phyloP scores from a whole-genome alignment of 2,797 vertebrate species.

The Sylvilagus floridanus region DNA sequence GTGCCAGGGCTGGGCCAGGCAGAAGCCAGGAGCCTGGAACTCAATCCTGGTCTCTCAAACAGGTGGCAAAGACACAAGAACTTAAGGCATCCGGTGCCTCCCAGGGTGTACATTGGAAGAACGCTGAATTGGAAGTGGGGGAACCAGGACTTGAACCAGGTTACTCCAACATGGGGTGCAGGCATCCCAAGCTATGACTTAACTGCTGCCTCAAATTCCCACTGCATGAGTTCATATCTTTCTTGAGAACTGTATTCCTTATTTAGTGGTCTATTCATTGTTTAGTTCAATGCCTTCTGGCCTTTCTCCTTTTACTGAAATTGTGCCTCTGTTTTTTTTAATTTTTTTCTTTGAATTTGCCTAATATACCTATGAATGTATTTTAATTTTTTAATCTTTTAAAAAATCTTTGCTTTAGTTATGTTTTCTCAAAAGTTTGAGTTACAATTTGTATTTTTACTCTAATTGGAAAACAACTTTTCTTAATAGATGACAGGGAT shows the following conservation, averaged over 20 bases:
- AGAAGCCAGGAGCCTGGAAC: no score
- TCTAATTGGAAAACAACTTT: neutral
- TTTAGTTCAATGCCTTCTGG: neutral
- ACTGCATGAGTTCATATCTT: neutral
- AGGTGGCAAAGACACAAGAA: no score
- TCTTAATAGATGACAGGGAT: neutral
- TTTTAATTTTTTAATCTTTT: conserved; percentile 33
- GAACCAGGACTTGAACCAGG: no score
- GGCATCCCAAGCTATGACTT: no score
- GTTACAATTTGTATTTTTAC: neutral
- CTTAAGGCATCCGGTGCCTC: no score
- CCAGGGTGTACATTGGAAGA: no score
- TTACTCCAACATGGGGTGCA: no score
- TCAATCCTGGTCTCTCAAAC: no score
- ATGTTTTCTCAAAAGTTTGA: neutral
- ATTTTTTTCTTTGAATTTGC: neutral
- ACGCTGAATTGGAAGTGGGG: no score
- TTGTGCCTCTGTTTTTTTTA: neutral
- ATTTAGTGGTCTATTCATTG: neutral
- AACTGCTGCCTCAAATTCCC: no score
- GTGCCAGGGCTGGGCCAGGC: no score
- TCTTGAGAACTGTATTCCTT: neutral
- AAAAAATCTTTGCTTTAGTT: neutral
- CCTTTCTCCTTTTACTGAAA: neutral
- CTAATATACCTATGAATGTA: neutral